phyloP scores from a whole-genome alignment of 2,888 invertebrate genomes.

The Noctuana brunneofusca region DNA sequence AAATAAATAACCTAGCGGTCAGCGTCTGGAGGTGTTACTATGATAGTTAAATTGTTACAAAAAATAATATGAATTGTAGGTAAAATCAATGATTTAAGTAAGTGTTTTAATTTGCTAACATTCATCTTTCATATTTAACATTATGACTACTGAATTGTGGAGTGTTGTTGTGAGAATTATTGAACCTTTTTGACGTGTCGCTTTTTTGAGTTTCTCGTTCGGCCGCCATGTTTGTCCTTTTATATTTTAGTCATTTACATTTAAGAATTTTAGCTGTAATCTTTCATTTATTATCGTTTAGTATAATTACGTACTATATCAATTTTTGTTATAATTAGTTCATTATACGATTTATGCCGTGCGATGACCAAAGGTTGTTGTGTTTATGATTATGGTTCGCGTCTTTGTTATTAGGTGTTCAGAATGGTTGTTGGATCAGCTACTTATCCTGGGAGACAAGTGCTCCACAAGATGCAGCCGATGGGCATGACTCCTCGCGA shows the following conservation, averaged over 20 bases:
- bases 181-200: constrained; percentile 76
- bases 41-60: constrained; percentile 60
- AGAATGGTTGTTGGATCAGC: constrained; percentile 81
- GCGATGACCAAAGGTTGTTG: constrained; percentile 28
- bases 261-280: constrained; percentile 21
- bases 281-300: constrained; percentile 7
- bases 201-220: constrained; percentile 68
- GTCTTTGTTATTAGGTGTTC: constrained; percentile 79
- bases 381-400: constrained; percentile 48
- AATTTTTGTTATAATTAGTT: constrained; percentile 4
- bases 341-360: not conserved
- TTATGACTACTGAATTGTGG: constrained; percentile 17
- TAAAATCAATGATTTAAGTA: constrained; percentile 70
- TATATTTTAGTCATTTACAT: constrained; percentile 53
- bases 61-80: constrained; percentile 68
- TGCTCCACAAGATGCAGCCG: constrained; percentile 89
- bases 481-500: constrained; percentile 96
- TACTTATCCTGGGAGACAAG: constrained; percentile 80
- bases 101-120: constrained; percentile 53
- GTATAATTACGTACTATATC: constrained; percentile 9
- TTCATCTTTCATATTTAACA: constrained; percentile 38
- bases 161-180: constrained; percentile 47
- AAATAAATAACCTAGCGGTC: constrained; percentile 67
- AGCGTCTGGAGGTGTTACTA: constrained; percentile 66
- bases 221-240: constrained; percentile 82